Evolutionary conservation across 1,140 invertebrate species (phyloP), one percentile per base, ranked within the genome.

Genomic region (Drosophila leontia): DNA sequence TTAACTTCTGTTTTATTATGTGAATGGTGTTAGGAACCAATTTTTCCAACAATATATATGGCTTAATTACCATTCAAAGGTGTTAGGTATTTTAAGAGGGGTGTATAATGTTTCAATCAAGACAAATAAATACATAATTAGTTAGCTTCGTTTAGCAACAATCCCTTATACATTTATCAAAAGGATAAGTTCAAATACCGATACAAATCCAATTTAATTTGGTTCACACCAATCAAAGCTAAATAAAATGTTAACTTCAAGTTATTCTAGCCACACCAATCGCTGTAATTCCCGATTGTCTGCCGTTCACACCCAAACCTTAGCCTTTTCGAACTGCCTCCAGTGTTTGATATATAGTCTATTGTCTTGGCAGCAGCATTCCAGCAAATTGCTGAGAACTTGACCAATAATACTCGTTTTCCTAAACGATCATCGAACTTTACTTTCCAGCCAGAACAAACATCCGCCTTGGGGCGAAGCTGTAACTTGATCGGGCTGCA

Each of bases 381-480:
- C 65, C 19, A 12, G 12, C 29, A 19, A 72, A 51, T 37, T 15
- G 23, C 50, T 72, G 67, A 72, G 53, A 72, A 72, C 67, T 60
- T 39, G 17, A 42, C 35, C 32, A 71, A 45, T 23, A 55, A 55
- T 37, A 55, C 32, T 35, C 65, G 57, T 59, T 58, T 48, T 58
- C 2, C 3, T 26, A 55, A 59, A 37, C n/a, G 47, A 37, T 45
- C 44, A 75, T 72, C 37, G 53, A 48, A 35, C 19, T 35, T 19
- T 29, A 47, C 39, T 13, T 37, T 70, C 62, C 37, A 32, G 7
- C 32, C 48, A 74, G 70, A 75, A 75, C 57, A 48, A 75, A 75
- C 59, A 75, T 75, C 58, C 71, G 71, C 45, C 45, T 59, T 51
- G 45, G 44, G 55, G 70, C 68, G 23, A 59, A 42, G n/a, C 53